Evolutionary conservation across 2,888 invertebrate genomes (phyloP).

Genomic region (Nymphalis urticae): DNA sequence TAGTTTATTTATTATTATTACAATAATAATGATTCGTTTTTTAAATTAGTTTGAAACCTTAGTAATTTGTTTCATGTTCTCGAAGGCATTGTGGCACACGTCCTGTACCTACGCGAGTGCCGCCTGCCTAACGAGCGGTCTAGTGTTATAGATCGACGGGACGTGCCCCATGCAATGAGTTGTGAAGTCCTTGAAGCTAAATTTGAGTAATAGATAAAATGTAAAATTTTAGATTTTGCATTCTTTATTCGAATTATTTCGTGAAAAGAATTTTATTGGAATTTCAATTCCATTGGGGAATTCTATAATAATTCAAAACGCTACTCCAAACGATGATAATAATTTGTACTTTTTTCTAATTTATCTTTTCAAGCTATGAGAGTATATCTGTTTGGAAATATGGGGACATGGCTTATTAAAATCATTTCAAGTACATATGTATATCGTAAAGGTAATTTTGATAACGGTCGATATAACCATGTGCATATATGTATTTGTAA

Average conservation of each 20-base stretch:
- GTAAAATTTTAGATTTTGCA: slow-evolving; percentile 1
- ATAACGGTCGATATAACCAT: too few species aligned
- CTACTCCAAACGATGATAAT: too few species aligned
- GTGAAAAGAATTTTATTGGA: not conserved
- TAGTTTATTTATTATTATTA: too few species aligned
- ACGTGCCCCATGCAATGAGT: slow-evolving; percentile 33
- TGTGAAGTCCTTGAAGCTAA: slow-evolving; percentile 13
- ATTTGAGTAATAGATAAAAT: slow-evolving; percentile 17
- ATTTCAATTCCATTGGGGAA: not conserved
- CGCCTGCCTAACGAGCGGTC: slow-evolving; percentile 37
- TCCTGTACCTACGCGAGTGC: slow-evolving; percentile 12
- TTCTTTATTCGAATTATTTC: not conserved
- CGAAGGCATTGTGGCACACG: slow-evolving; percentile 7
- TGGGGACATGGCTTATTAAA: too few species aligned
- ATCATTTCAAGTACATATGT: too few species aligned
- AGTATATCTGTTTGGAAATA: too few species aligned
- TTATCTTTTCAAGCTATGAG: too few species aligned
- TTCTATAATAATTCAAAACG: too few species aligned
- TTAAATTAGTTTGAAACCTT: not conserved
- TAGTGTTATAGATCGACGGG: slow-evolving; percentile 38
- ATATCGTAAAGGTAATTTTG: too few species aligned
- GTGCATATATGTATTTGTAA: not conserved
- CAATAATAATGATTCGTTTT: too few species aligned
- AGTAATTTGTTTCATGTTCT: slow-evolving; percentile 5
- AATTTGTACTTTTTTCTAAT: too few species aligned